Percentiles rank a stretch among this genome's conserved stretches.
These are phyloP conservation scores for Dione vanillae DNA, from an alignment of 2,888 invertebrate species.

Conservation along the genomic window DNA sequence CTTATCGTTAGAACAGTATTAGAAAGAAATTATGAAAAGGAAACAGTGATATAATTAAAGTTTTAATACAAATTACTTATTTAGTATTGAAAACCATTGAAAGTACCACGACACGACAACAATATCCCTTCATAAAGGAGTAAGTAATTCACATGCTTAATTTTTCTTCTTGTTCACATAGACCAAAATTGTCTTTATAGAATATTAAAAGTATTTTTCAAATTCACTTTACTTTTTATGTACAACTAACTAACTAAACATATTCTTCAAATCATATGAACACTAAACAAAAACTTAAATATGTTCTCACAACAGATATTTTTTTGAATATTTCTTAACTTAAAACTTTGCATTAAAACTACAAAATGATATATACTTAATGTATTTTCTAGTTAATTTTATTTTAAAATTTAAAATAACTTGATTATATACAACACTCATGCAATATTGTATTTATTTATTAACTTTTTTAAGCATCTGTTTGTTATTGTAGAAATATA, in stretches of 20 bases:
- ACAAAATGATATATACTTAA: background rate
- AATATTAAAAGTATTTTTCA: background rate
- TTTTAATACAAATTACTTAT: constrained; percentile 18
- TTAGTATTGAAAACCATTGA: constrained; percentile 2
- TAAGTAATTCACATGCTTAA: constrained; percentile 38
- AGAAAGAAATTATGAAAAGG: constrained; percentile 32
- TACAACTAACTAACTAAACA: background rate
- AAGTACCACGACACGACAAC: constrained; percentile 24
- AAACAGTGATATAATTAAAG: constrained; percentile 14
- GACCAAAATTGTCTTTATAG: constrained; percentile 3
- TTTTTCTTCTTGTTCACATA: constrained; percentile 10
- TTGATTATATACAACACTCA: background rate
- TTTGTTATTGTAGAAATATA: background rate
- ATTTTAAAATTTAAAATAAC: background rate
- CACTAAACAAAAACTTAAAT: background rate
- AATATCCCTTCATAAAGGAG: constrained; percentile 40
- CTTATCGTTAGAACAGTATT: constrained; percentile 29
- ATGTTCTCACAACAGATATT: background rate
- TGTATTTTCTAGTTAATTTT: background rate
- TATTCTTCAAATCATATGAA: background rate
- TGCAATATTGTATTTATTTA: background rate
- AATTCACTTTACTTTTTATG: background rate
- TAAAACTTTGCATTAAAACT: constrained; percentile 4
- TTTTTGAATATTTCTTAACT: background rate
- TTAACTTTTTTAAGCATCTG: background rate